Conservation (phyloP, 2,113 vertebrate species). For the Scopus umbretta region DNA sequence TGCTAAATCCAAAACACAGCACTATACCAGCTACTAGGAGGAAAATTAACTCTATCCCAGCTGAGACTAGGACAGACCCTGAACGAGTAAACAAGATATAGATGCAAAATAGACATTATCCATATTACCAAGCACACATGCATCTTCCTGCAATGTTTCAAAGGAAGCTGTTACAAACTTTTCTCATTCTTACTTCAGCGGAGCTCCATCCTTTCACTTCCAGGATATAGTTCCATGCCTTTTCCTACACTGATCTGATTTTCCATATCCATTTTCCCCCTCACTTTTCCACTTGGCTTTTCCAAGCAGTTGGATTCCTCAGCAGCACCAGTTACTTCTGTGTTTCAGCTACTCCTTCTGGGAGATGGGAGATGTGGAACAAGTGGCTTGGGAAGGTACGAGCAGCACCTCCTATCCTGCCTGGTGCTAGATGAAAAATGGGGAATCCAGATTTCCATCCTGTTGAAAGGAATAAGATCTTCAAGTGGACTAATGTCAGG, state of each 20-base stretch:
- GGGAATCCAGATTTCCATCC: background rate
- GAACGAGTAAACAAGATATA: background rate
- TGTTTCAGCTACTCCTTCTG: background rate
- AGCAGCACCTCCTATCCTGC: background rate
- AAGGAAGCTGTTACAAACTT: background rate
- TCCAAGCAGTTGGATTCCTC: background rate
- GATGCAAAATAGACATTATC: background rate
- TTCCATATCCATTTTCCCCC: background rate
- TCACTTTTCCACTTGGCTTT: background rate
- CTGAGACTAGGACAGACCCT: background rate
- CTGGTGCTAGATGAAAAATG: background rate
- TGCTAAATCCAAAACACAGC: too few relatives aligned
- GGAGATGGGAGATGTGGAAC: background rate
- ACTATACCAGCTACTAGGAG: too few relatives aligned
- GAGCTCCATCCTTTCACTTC: background rate
- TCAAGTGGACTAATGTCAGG: background rate
- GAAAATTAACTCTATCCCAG: too few relatives aligned
- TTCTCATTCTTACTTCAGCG: background rate
- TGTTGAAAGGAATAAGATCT: background rate
- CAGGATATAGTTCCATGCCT: background rate
- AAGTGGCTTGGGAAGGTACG: background rate
- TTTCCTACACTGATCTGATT: background rate
- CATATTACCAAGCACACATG: background rate
- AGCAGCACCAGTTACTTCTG: background rate
- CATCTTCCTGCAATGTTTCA: background rate